Evolutionary conservation across 1,140 invertebrate genomes (phyloP), one percentile per base, ranked within the genome.

Genomic region (Zaprionus taronus): DNA sequence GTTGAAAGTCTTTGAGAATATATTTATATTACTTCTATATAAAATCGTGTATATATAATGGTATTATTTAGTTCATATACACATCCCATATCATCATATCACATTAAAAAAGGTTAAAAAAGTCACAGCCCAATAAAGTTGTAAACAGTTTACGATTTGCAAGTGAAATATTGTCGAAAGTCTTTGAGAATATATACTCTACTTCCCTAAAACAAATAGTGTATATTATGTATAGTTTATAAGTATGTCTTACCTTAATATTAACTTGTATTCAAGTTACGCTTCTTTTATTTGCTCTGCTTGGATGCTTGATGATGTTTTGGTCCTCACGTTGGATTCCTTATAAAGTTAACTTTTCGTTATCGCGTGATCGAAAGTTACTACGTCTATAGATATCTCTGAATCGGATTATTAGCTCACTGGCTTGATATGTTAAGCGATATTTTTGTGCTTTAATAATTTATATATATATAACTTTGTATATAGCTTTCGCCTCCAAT

Each of bases 401-500:
- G 15, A 9, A 47, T 6, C n/a, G n/a, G 15, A 3, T 47, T 9
- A 7, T 47, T 47, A 17, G 41, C 41, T 47, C n/a, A 9, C 3
- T 47, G n/a, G n/a, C n/a, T 47, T 47, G 41, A 47, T 47, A 47
- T 47, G 41, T 47, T 9, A 9, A 9, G 41, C 41, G 67, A 71
- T 71, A 47, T 26, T 44, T 20, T 60, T 26, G 15, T 56, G 55
- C 17, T 12, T 11, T 14, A 28, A 41, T 38, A 24, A 26, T n/a
- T 41, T 31, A 26, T 34, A 26, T 55, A 26, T 55, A 6, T 24
- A 20, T 28, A 4, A 24, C 5, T 22, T 67, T 72, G 34, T 67
- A 34, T 73, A 73, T 61, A 55, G 20, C 17, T 31, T 15, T 26
- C 36, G 36, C 20, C 1, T 22, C 51, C 58, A 28, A 76, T 84